Evolutionary conservation across 2,797 vertebrate species (phyloP).

Genomic region (Allobates femoralis): DNA sequence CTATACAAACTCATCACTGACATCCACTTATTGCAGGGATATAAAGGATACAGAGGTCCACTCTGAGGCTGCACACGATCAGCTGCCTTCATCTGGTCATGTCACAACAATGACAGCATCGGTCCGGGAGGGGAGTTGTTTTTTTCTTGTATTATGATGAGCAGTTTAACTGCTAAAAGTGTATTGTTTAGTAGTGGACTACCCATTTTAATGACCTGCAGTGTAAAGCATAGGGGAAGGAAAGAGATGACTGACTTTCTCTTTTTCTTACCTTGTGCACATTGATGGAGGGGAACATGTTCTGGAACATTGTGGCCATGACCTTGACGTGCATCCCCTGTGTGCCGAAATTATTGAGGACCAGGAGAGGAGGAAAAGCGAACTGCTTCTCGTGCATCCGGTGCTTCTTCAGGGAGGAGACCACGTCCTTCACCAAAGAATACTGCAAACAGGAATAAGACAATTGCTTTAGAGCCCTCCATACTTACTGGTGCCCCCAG

Average conservation of each 20-base stretch:
- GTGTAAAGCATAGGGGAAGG: neutral
- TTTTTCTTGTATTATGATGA: too few species aligned
- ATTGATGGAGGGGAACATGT: constrained; percentile 94
- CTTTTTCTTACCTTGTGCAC: constrained; percentile 83
- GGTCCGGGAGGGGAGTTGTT: too few species aligned
- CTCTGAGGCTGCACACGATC: too few species aligned
- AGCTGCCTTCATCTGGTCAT: too few species aligned
- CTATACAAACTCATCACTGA: constrained; percentile 39
- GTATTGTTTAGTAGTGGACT: too few species aligned
- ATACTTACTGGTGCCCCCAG: too few species aligned
- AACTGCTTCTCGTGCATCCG: constrained; percentile 96
- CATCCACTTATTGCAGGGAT: neutral
- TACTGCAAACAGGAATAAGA: constrained; percentile 75
- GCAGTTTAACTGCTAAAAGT: too few species aligned
- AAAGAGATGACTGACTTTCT: too few species aligned
- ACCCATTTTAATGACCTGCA: neutral
- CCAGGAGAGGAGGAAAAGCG: constrained; percentile 85
- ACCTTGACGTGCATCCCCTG: constrained; percentile 92
- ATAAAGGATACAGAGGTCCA: too few species aligned
- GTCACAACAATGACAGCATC: too few species aligned
- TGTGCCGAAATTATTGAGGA: constrained; percentile 90
- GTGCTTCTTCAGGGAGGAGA: constrained; percentile 89
- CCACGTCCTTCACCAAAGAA: constrained; percentile 85
- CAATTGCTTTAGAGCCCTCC: too few species aligned
- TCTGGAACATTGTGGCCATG: constrained; percentile 94